These are phyloP conservation scores for Enteromius paludinosus DNA, from an alignment of 2,797 vertebrate genomes.

Conservation along the genomic window DNA sequence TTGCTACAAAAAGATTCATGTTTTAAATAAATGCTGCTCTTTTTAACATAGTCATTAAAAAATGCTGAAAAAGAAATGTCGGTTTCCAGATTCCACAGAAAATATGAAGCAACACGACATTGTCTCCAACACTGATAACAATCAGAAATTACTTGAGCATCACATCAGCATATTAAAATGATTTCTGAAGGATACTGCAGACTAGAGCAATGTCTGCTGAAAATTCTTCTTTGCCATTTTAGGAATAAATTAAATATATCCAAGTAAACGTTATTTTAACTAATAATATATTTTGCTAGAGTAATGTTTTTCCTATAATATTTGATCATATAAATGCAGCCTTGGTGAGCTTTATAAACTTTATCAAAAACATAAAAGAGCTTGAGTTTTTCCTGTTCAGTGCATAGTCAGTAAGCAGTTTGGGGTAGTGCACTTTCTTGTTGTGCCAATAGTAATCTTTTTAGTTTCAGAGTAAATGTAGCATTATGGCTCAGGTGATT, in stretches of 20 bases:
- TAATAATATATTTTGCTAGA: not conserved
- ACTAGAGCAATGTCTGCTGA: not conserved
- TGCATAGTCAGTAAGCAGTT: not conserved
- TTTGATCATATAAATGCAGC: not conserved
- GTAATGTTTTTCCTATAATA: not conserved
- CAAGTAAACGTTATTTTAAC: not conserved
- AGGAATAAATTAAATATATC: not conserved
- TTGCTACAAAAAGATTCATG: not conserved
- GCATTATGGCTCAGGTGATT: slow-evolving; percentile 4
- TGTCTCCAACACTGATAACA: not conserved
- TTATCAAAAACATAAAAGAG: not conserved
- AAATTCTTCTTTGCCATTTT: not conserved
- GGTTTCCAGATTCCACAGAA: not conserved
- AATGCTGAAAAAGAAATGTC: not conserved
- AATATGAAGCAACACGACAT: not conserved
- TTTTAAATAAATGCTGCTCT: not conserved
- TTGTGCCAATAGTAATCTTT: not conserved
- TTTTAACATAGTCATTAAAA: not conserved
- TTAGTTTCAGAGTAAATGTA: not conserved
- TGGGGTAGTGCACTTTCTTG: not conserved
- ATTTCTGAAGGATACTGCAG: not conserved
- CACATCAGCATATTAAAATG: not conserved
- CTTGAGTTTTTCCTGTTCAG: not conserved
- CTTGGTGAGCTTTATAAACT: not conserved
- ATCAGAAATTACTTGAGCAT: not conserved